Percentiles rank a stretch among this genome's conserved stretches.
phyloP scores from a whole-genome alignment of 2,888 invertebrate genomes.

The Clepsis dumicolana region DNA sequence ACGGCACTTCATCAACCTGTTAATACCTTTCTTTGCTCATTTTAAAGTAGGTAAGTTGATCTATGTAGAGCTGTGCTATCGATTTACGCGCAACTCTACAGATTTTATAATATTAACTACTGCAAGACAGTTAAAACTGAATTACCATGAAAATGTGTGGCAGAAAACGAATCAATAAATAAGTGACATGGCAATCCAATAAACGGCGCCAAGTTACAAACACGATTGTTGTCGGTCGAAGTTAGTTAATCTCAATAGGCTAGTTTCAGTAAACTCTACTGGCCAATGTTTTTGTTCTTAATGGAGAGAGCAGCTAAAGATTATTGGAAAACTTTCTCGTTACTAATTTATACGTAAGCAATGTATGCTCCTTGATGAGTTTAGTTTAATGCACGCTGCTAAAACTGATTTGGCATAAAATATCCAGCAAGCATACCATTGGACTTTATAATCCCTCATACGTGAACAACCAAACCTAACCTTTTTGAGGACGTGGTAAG shows the following conservation, averaged over 20 bases:
- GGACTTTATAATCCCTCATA: no score
- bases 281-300: conserved; percentile 59
- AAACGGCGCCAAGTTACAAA: conserved; percentile 57
- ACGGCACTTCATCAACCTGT: no score
- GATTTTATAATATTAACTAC: no score
- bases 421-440: background rate
- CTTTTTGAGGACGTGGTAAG: no score
- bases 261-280: conserved; percentile 54
- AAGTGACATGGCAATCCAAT: conserved; percentile 58
- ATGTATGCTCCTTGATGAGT: background rate
- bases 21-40: no score
- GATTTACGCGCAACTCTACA: no score
- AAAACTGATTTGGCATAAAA: background rate
- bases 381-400: background rate
- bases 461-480: no score
- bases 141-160: background rate
- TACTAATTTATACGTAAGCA: conserved; percentile 44
- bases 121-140: background rate
- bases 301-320: conserved; percentile 54
- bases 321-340: conserved; percentile 65
- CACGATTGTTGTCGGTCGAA: conserved; percentile 64
- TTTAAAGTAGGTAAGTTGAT: no score
- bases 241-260: conserved; percentile 69
- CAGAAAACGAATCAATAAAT: conserved; percentile 28
- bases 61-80: no score